These are phyloP conservation scores for Naja naja DNA, from an alignment of 2,113 vertebrate species.

Conservation along the genomic window DNA sequence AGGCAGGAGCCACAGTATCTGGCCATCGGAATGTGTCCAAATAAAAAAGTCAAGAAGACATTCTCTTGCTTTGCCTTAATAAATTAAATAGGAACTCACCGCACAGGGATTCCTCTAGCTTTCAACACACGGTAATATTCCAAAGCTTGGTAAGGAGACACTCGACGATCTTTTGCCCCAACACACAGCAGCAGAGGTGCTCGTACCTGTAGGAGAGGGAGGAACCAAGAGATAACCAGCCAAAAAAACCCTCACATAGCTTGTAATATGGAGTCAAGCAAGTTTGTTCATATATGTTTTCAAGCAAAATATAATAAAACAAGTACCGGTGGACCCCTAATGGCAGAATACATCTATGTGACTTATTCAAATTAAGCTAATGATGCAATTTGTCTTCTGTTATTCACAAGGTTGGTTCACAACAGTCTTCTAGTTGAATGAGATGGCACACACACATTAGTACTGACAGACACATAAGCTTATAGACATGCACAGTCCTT, in stretches of 20 bases:
- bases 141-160: constrained; percentile 78
- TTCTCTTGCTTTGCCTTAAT: background rate
- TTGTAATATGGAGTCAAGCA: background rate
- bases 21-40: background rate
- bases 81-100: constrained; percentile 57
- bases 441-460: background rate
- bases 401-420: background rate
- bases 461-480: background rate
- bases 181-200: constrained; percentile 76
- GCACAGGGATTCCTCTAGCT: constrained; percentile 69
- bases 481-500: background rate
- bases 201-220: constrained; percentile 63
- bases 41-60: background rate
- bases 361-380: background rate
- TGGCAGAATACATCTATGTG: background rate
- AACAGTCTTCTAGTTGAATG: background rate
- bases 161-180: constrained; percentile 74
- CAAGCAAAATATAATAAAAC: background rate
- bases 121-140: constrained; percentile 80
- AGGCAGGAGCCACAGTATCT: background rate
- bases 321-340: background rate
- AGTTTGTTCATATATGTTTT: background rate
- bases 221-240: rapidly evolving
- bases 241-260: background rate
- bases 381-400: background rate